These are phyloP conservation scores for Conops quadrifasciatus DNA, from an alignment of 2,888 invertebrate genomes.

Conservation along the genomic window DNA sequence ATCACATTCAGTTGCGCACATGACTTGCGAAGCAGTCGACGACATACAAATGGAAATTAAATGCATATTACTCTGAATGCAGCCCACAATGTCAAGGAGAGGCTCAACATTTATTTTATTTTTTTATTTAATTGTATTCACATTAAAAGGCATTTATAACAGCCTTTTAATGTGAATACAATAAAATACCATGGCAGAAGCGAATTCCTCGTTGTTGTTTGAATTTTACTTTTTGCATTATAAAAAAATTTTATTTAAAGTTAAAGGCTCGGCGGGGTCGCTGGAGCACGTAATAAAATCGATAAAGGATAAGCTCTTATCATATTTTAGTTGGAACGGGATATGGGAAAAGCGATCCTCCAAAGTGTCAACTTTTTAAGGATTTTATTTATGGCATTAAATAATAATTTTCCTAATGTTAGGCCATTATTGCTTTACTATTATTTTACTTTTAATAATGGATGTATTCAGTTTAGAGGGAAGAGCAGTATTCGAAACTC, in stretches of 20 bases:
- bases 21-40: not conserved
- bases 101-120: not conserved
- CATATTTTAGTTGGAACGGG: not conserved
- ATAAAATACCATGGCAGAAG: too few species aligned
- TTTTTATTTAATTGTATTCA: not conserved
- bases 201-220: too few species aligned
- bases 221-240: not conserved
- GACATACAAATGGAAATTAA: not conserved
- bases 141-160: not conserved
- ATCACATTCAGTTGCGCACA: not conserved
- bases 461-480: too few species aligned
- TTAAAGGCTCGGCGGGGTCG: not conserved
- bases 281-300: not conserved
- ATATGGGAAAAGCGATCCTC: not conserved
- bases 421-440: not conserved
- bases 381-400: not conserved
- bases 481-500: too few species aligned
- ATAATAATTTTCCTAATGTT: not conserved
- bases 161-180: too few species aligned
- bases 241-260: not conserved
- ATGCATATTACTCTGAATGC: not conserved
- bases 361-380: not conserved
- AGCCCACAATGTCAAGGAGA: not conserved
- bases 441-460: not conserved
- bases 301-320: not conserved